phyloP scores from a whole-genome alignment of 2,888 invertebrate species.

The Acrobeloides nanus region DNA sequence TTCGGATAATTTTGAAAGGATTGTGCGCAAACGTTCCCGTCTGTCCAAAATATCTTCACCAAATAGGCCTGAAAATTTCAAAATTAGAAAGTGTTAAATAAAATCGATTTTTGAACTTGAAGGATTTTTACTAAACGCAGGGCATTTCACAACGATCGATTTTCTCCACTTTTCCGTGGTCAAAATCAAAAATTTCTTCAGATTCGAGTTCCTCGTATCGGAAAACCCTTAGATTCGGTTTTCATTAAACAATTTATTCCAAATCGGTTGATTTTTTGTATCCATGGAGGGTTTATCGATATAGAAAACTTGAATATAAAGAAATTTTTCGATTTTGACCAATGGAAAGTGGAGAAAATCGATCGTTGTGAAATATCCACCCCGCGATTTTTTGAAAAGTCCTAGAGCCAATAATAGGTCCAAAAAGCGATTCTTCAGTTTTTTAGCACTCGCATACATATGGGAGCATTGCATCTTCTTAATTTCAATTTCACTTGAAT shows the following conservation, averaged over 20 bases:
- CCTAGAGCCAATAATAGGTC: no score
- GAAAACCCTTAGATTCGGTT: no score
- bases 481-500: constrained; percentile 85
- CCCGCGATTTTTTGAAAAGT: no score
- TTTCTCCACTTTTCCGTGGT: no score
- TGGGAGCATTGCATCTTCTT: constrained; percentile 84
- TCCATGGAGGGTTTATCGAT: no score
- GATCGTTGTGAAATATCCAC: neutral
- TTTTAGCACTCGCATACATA: constrained; percentile 62
- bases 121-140: no score
- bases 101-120: neutral
- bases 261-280: no score
- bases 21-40: constrained; percentile 77
- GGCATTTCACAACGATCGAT: no score
- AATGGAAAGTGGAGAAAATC: neutral
- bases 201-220: no score
- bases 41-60: constrained; percentile 97
- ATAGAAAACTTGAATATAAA: no score
- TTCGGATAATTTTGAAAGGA: constrained; percentile 67
- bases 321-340: constrained; percentile 5
- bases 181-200: no score
- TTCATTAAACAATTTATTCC: no score
- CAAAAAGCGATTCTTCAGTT: constrained; percentile 5
- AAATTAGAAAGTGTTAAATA: neutral
- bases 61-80: constrained; percentile 64